Conservation (phyloP, 1,140 invertebrate genomes). For the Drosophila nannoptera region DNA sequence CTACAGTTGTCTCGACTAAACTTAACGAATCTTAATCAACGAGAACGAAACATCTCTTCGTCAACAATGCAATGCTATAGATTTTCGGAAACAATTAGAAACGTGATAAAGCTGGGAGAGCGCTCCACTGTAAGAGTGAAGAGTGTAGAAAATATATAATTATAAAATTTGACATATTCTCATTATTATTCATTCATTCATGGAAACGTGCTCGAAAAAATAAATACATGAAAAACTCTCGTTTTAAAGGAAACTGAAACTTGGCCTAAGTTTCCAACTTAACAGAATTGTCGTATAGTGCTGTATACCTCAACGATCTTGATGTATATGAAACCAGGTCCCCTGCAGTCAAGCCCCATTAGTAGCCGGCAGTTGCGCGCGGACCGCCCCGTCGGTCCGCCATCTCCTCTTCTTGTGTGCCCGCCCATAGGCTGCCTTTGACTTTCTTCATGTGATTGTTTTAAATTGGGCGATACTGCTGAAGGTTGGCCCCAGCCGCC, state of each 20-base stretch:
- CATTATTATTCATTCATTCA: no score
- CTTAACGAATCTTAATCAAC: no score
- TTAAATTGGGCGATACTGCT: constrained; percentile 50
- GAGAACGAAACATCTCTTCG: no score
- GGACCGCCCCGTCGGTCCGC: constrained; percentile 16
- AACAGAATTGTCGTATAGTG: background rate
- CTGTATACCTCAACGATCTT: background rate
- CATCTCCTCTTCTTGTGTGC: background rate
- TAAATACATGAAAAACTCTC: background rate
- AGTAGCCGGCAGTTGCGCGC: constrained; percentile 24
- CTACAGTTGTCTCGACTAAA: no score
- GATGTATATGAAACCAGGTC: background rate
- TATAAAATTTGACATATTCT: no score
- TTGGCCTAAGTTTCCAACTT: background rate
- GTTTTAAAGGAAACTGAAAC: background rate
- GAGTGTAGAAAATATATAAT: no score
- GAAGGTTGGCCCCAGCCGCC: background rate
- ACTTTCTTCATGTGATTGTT: constrained; percentile 47
- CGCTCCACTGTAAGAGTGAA: no score
- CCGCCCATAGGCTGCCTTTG: background rate
- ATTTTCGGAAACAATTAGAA: no score
- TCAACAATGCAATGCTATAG: no score
- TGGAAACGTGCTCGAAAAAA: no score
- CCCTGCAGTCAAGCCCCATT: constrained; percentile 39
- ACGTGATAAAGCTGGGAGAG: no score